These are phyloP conservation scores for Eulemur mongoz DNA, from an alignment of 2,797 vertebrate species.

Conservation along the genomic window DNA sequence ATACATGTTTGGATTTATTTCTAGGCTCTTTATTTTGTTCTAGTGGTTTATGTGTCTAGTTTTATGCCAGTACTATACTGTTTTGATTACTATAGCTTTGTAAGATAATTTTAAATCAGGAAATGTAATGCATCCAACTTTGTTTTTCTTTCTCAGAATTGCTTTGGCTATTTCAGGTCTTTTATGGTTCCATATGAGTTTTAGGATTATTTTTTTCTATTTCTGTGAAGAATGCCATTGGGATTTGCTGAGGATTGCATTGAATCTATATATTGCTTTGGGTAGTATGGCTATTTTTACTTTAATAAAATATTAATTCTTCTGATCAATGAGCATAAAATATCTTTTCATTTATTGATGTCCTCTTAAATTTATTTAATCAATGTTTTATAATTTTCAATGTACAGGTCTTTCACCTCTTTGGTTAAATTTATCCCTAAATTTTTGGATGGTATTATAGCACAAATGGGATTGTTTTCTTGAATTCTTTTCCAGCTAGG, in stretches of 20 bases:
- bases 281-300: neutral
- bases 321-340: neutral
- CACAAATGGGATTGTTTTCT: too few relatives aligned
- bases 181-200: neutral
- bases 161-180: neutral
- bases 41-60: neutral
- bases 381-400: neutral
- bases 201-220: neutral
- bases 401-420: neutral
- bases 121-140: neutral
- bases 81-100: neutral
- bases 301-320: neutral
- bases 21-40: neutral
- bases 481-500: neutral
- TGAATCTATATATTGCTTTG: neutral
- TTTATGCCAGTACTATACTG: neutral
- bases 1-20: neutral
- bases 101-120: neutral
- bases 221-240: neutral
- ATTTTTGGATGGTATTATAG: neutral
- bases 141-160: neutral
- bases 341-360: neutral
- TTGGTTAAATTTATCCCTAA: neutral
- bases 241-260: neutral
- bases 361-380: neutral